A percentile compares a stretch with the other conserved stretches of the same genome.
Conservation (phyloP, 92 coral and sea anemone species). For the Umimayanthus chanpuru region DNA sequence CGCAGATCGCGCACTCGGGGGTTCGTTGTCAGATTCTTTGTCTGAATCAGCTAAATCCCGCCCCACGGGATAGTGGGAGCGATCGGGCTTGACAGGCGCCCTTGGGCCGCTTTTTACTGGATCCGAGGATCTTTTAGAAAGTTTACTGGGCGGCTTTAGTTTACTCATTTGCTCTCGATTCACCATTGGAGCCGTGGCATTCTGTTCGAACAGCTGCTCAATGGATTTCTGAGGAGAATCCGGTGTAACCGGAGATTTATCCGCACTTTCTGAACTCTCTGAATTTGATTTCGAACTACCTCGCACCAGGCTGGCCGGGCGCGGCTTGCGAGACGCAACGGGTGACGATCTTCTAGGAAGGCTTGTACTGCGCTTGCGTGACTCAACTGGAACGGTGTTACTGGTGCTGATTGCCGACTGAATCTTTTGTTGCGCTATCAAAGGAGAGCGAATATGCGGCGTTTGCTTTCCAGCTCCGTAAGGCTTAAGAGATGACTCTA, state of each 20-base stretch:
- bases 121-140: conserved; percentile 58
- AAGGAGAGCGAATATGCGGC: conserved; percentile 82
- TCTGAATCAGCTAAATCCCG: conserved; percentile 44
- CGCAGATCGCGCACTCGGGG: conserved; percentile 1
- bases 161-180: conserved; percentile 15
- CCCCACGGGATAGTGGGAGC: conserved; percentile 57
- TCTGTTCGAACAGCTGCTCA: conserved; percentile 36
- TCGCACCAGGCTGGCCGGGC: conserved; percentile 63
- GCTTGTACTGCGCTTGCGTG: conserved; percentile 58
- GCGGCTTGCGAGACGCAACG: conserved; percentile 68
- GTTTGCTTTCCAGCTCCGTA: conserved; percentile 60
- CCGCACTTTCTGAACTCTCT: conserved; percentile 53
- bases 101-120: conserved; percentile 37
- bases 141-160: conserved; percentile 30
- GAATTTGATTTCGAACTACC: conserved; percentile 1
- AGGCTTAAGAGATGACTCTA: conserved; percentile 57
- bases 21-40: conserved; percentile 33
- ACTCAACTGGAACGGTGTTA: conserved; percentile 42
- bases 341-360: conserved; percentile 91
- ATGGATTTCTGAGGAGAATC: conserved; percentile 38
- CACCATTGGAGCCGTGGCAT: not conserved
- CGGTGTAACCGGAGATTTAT: conserved; percentile 58
- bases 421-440: conserved; percentile 71
- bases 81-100: conserved; percentile 71
- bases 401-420: conserved; percentile 67